Base-by-base conservation (phyloP, 2,113 vertebrate species). In the Rhinopomastus cyanomelas region DNA sequence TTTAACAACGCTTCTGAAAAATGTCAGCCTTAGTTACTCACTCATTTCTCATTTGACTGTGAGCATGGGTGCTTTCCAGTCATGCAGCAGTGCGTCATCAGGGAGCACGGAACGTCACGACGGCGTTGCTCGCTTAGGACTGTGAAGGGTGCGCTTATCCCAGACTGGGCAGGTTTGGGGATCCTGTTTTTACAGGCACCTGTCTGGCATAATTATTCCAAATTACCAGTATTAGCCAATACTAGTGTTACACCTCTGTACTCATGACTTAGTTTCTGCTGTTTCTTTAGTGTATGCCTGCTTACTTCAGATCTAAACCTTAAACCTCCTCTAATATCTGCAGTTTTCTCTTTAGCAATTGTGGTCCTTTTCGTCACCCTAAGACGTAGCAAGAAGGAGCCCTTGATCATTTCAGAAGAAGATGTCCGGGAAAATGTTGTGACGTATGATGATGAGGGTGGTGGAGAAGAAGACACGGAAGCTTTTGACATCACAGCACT, bases 351-450 rank as follows among this genome's bases (percentile, higher is more conserved):
- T 90, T 29, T 96, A 99, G 99, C 98, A 16, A 99, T 99, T 51
- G 98, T 99, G 60, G 98, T 99, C 53, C 98, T 99, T 86, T 99
- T 99, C 92, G 96, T 99, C 95, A 99, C 98, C 3, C 93, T 99
- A 94, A 98, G 98, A 81, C 98, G 98, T 42, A 98, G 98, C 94
- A 99, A 99, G 89, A 99, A 99, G 72, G 99, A 99, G 81, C 98
- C 98, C 1, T 97, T 99, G 46, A 99, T 99, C 86, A 98, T 99
- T 92, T 99, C 99, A 0, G 98, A 99, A 75, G 99, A 99, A 95
- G 99, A 99, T 5, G 97, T 99, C 20, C 93, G 99, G 44, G 99
- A 99, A 97, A 99, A 99, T 4, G 98, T 99, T 85, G 99, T 99
- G 71, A 99, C 99, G 15, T 99, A 99, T 2, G 99, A 99, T 10